A percentile compares a stretch with the other conserved stretches of the same genome.
These are phyloP conservation scores for Rhynchophorus ferrugineus DNA, from an alignment of 1,140 invertebrate genomes.

Conservation along the genomic window DNA sequence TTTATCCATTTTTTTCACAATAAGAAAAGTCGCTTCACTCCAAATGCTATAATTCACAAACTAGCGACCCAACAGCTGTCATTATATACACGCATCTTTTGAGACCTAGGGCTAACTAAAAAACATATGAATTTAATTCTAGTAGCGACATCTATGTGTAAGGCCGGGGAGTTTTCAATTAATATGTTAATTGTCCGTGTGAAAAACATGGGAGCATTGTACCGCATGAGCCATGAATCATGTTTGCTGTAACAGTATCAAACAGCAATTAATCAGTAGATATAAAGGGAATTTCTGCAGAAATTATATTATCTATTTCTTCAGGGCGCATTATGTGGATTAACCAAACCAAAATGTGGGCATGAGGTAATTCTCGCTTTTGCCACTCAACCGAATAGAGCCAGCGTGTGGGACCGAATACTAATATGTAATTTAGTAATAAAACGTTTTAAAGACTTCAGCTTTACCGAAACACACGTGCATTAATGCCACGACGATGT, in stretches of 20 bases:
- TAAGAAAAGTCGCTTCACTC: no score
- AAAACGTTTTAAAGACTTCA: conserved; percentile 32
- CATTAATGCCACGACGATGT: conserved; percentile 42
- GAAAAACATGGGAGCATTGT: no score
- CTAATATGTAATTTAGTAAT: conserved; percentile 31
- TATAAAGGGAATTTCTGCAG: conserved; percentile 48
- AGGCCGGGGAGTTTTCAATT: no score
- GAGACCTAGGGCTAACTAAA: no score
- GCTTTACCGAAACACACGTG: conserved; percentile 37
- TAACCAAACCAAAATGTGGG: conserved; percentile 44
- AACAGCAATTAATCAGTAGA: conserved; percentile 38
- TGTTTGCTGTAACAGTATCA: conserved; percentile 41
- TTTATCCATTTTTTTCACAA: no score
- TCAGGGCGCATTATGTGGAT: conserved; percentile 37
- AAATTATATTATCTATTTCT: conserved; percentile 45
- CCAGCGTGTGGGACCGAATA: conserved; percentile 34
- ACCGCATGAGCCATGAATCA: conserved; percentile 52
- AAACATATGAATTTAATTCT: no score
- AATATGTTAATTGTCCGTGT: no score
- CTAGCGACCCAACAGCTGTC: no score
- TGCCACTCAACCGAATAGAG: conserved; percentile 49
- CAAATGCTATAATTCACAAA: no score
- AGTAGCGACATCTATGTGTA: no score
- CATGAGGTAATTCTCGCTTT: conserved; percentile 41
- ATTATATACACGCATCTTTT: no score